phyloP scores from a whole-genome alignment of 2,797 vertebrate genomes.

The Sardinella longiceps region DNA sequence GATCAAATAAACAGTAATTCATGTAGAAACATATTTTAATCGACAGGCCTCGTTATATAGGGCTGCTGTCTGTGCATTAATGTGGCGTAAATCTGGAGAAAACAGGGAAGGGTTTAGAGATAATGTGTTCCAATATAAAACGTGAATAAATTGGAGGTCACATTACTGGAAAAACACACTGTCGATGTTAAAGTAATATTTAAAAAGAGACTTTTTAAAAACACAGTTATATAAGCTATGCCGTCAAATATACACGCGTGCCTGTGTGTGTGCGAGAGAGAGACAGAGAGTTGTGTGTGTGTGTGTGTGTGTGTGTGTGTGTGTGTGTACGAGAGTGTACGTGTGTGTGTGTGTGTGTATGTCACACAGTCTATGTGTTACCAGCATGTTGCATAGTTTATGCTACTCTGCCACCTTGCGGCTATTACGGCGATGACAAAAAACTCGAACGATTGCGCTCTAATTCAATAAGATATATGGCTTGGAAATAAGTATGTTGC shows the following conservation, averaged over 20 bases:
- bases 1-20: neutral
- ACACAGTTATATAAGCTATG: too few species aligned
- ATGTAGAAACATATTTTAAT: neutral
- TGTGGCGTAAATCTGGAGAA: neutral
- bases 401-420: slow-evolving; percentile 1
- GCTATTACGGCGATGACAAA: neutral
- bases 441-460: neutral
- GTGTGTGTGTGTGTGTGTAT: neutral
- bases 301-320: neutral
- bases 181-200: neutral
- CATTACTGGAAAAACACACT: neutral
- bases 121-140: neutral
- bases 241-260: too few species aligned
- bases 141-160: neutral
- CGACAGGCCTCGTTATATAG: neutral
- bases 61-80: neutral
- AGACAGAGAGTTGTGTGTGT: too few species aligned
- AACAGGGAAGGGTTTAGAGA: neutral
- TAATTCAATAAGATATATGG: neutral
- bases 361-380: neutral
- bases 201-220: neutral
- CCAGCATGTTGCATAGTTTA: neutral
- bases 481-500: neutral
- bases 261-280: neutral
- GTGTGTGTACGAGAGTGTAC: neutral